Evolutionary conservation across 2,888 invertebrate genomes (phyloP).

Genomic region (Anorthoa munda): DNA sequence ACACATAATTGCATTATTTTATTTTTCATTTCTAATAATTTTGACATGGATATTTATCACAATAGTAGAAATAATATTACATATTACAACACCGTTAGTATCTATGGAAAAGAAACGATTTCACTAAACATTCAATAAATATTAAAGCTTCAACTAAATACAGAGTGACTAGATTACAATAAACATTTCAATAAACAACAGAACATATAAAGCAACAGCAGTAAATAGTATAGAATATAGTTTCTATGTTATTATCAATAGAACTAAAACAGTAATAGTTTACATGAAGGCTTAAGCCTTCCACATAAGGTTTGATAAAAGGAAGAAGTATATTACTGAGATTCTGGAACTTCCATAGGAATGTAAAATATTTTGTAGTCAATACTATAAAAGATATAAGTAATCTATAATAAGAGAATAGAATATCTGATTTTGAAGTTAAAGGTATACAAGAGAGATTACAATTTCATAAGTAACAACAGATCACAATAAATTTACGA

Average conservation of each 20-base stretch:
- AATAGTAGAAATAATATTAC: constrained; percentile 62
- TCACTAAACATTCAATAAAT: constrained; percentile 55
- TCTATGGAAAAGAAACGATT: constrained; percentile 27
- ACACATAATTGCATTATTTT: constrained; percentile 16
- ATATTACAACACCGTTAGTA: constrained; percentile 54
- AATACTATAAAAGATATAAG: constrained; percentile 5
- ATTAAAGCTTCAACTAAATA: constrained; percentile 62
- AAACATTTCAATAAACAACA: constrained; percentile 58
- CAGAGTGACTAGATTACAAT: constrained; percentile 64
- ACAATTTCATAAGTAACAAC: too few relatives aligned
- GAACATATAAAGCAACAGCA: constrained; percentile 50
- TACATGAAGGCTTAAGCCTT: constrained; percentile 23
- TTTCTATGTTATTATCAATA: constrained; percentile 5
- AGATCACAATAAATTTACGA: constrained; percentile 1
- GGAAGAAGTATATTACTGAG: constrained; percentile 3
- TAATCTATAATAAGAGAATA: background rate
- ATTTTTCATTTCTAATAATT: constrained; percentile 54
- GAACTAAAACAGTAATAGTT: constrained; percentile 19
- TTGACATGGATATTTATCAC: constrained; percentile 64
- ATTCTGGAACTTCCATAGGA: constrained; percentile 18
- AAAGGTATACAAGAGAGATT: too few relatives aligned
- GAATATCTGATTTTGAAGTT: background rate
- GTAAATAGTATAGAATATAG: constrained; percentile 41
- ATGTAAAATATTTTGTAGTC: background rate
- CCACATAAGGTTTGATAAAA: background rate